A percentile compares a stretch with the other conserved stretches of the same genome.
These are phyloP conservation scores for Phaetusa simplex DNA, from an alignment of 2,113 vertebrate species.

Conservation along the genomic window DNA sequence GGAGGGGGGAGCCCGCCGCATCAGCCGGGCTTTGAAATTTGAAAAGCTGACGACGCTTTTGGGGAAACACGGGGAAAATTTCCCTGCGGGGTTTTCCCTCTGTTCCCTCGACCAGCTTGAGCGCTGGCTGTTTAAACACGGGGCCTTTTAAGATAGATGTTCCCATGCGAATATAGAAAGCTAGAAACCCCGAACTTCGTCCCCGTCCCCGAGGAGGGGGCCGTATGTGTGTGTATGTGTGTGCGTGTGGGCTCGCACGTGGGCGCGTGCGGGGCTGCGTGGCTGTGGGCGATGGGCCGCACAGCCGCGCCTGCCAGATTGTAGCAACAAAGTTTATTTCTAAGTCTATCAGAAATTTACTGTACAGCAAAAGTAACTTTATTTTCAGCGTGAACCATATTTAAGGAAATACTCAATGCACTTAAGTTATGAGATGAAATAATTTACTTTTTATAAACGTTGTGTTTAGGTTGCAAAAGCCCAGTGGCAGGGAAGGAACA, in stretches of 20 bases:
- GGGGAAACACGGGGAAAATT: neutral
- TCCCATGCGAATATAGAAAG: constrained; percentile 52
- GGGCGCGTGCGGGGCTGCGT: neutral
- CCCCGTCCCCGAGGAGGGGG: neutral
- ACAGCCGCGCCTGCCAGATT: constrained; percentile 19
- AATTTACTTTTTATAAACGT: constrained; percentile 78
- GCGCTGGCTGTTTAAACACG: constrained; percentile 55
- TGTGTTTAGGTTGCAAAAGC: constrained; percentile 67
- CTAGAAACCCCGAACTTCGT: constrained; percentile 48
- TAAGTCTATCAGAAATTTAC: constrained; percentile 73
- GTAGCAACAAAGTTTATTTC: constrained; percentile 73
- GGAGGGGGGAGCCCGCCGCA: neutral
- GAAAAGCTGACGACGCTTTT: neutral
- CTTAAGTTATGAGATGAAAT: constrained; percentile 84
- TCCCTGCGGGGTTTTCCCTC: neutral
- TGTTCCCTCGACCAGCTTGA: neutral
- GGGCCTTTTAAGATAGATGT: constrained; percentile 65
- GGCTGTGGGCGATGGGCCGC: neutral
- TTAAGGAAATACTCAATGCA: constrained; percentile 82
- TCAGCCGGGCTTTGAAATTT: neutral
- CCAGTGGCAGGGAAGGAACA: constrained; percentile 43
- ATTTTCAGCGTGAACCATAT: constrained; percentile 81
- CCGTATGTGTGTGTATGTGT: neutral
- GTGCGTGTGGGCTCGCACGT: neutral
- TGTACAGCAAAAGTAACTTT: constrained; percentile 80